Conservation (phyloP, 2,797 vertebrate species). For the Hephaestus fuliginosus region DNA sequence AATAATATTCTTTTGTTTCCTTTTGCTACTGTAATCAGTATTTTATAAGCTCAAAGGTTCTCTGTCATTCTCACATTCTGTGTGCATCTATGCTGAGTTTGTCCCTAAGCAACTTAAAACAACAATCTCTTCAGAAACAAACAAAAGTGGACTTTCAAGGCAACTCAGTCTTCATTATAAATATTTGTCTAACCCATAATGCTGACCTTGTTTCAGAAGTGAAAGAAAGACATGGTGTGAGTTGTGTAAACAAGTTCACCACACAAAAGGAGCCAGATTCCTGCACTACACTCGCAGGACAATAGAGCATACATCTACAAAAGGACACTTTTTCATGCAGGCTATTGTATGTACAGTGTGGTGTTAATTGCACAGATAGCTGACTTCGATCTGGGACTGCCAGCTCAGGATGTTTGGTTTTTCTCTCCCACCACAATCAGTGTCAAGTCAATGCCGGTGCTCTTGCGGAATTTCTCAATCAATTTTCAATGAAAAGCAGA, state of each 20-base stretch:
- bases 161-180: constrained; percentile 7
- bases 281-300: constrained; percentile 13
- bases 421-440: constrained; percentile 65
- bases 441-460: constrained; percentile 66
- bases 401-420: constrained; percentile 58
- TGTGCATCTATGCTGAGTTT: neutral
- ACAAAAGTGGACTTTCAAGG: constrained; percentile 28
- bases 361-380: constrained; percentile 65
- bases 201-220: constrained; percentile 33
- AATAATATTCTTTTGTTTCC: too few species aligned
- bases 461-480: constrained; percentile 76
- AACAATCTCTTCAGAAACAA: neutral
- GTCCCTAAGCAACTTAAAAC: constrained; percentile 8
- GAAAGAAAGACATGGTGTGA: constrained; percentile 11
- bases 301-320: constrained; percentile 23
- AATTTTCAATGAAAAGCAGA: constrained; percentile 73
- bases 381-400: constrained; percentile 62
- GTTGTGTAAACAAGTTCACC: constrained; percentile 49
- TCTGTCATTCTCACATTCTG: too few species aligned
- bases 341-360: constrained; percentile 37
- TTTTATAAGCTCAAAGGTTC: too few species aligned
- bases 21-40: too few species aligned
- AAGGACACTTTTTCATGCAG: constrained; percentile 32
- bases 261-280: constrained; percentile 44
- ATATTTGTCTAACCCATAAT: constrained; percentile 27